These are phyloP conservation scores for Muntiacus reevesi DNA, from an alignment of 2,113 vertebrate genomes.

Conservation along the genomic window DNA sequence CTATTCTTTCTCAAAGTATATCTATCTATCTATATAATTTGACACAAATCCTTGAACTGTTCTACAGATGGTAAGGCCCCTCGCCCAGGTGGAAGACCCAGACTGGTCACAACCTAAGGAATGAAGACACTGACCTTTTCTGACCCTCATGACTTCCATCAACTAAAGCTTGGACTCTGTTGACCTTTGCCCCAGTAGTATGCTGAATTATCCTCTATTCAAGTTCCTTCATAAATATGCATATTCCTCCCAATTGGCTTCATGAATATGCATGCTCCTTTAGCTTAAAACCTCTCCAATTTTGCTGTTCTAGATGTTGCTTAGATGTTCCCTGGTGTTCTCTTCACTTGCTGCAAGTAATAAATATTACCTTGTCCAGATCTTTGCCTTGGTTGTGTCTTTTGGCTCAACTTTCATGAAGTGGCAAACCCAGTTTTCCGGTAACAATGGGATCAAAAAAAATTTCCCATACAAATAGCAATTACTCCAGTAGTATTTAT, in stretches of 20 bases:
- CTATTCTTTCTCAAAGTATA: neutral
- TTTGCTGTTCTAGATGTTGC: neutral
- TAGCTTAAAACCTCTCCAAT: neutral
- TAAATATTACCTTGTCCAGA: neutral
- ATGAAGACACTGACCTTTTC: neutral
- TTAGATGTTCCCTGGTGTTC: neutral
- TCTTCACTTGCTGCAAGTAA: neutral
- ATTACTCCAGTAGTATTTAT: neutral
- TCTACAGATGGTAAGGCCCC: neutral
- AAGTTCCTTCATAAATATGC: neutral
- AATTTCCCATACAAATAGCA: neutral
- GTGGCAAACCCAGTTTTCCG: neutral
- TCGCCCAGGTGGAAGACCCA: neutral
- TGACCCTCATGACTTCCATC: neutral
- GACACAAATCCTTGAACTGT: neutral
- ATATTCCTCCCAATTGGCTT: neutral
- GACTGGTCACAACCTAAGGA: neutral
- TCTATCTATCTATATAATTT: neutral
- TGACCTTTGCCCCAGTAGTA: neutral
- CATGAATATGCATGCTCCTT: neutral
- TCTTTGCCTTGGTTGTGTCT: neutral
- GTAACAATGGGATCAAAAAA: neutral
- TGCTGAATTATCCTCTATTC: neutral
- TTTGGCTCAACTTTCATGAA: neutral
- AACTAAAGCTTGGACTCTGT: neutral